These are phyloP conservation scores for Oxycera nigricornis DNA, from an alignment of 2,888 invertebrate species.

Conservation along the genomic window DNA sequence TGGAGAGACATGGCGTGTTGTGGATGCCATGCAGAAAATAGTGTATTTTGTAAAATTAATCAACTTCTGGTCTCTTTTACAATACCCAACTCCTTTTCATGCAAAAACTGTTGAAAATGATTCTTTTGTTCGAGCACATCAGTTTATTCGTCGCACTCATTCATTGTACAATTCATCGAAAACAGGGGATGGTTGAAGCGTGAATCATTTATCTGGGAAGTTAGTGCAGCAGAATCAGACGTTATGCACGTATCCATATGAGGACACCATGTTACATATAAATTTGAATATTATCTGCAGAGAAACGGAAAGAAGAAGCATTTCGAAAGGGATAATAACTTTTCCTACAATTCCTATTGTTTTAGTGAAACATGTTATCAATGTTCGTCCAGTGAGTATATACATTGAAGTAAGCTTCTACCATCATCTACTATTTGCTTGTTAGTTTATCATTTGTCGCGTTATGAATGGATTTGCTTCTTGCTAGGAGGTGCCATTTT, in stretches of 20 bases:
- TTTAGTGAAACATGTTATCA: conserved; percentile 27
- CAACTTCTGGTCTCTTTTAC: conserved; percentile 30
- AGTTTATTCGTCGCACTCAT: conserved; percentile 34
- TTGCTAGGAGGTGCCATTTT: conserved; percentile 2
- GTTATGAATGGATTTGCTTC: too few relatives aligned
- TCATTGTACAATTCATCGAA: conserved; percentile 35
- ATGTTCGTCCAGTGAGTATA: neutral
- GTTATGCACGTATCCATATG: neutral
- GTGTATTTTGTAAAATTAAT: conserved; percentile 37
- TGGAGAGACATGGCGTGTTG: too few relatives aligned
- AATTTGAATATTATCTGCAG: conserved; percentile 31
- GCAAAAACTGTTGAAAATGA: conserved; percentile 37
- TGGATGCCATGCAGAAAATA: too few relatives aligned
- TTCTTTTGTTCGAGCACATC: conserved; percentile 38
- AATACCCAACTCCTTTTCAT: conserved; percentile 6
- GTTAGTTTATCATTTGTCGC: conserved; percentile 4
- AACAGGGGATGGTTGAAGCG: neutral
- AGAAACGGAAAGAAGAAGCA: neutral
- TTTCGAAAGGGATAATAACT: neutral
- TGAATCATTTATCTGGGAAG: conserved; percentile 28
- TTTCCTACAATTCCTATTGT: conserved; percentile 11
- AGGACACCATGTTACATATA: conserved; percentile 22
- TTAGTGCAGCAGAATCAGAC: conserved; percentile 20
- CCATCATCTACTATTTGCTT: neutral
- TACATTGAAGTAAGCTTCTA: neutral